These are phyloP conservation scores for Oasisia sp. DNA, from an alignment of 2,888 invertebrate genomes.

Conservation along the genomic window DNA sequence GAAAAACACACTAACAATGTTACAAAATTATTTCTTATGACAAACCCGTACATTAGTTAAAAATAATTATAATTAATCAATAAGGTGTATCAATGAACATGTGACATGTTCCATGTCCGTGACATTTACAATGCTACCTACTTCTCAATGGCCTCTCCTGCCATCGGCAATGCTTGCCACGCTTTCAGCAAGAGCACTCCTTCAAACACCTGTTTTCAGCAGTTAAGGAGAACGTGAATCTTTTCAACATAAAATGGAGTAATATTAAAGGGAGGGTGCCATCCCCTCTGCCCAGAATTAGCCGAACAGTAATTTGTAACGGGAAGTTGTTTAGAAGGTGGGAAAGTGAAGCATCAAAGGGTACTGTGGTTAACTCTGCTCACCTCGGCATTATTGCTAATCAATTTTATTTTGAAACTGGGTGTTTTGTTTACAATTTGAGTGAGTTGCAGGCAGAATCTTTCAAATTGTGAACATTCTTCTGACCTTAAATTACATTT, in stretches of 20 bases:
- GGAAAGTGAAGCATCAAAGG: no score
- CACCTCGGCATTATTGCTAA: no score
- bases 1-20: background rate
- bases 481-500: no score
- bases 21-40: background rate
- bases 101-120: background rate
- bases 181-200: constrained; percentile 86
- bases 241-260: background rate
- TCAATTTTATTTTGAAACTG: no score
- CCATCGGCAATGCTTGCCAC: constrained; percentile 83
- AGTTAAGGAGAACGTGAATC: background rate
- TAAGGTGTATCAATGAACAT: background rate
- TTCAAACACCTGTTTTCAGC: constrained; percentile 72
- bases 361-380: no score
- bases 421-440: no score
- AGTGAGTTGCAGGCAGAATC: no score
- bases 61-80: background rate
- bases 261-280: background rate
- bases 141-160: constrained; percentile 72
- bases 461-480: no score
- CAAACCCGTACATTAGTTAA: background rate
- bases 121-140: constrained; percentile 42
- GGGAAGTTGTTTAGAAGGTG: no score
- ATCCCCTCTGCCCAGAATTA: no score
- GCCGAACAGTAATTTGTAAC: no score